phyloP scores from a whole-genome alignment of 2,797 vertebrate genomes.

The Antennarius maculatus region DNA sequence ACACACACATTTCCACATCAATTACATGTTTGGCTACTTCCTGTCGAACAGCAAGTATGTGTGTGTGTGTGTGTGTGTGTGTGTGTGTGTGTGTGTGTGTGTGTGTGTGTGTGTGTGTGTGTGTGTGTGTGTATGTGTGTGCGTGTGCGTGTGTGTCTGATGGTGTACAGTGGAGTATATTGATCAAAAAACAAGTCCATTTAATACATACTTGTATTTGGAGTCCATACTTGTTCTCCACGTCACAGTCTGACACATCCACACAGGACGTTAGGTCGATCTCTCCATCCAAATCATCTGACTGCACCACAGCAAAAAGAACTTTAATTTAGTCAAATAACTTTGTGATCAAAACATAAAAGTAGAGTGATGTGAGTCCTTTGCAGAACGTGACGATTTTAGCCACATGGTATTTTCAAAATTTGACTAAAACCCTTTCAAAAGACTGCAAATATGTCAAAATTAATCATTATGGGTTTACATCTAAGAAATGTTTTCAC shows the following conservation, averaged over 20 bases:
- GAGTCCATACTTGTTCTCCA: conserved; percentile 94
- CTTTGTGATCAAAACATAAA: background rate
- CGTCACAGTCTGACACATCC: conserved; percentile 86
- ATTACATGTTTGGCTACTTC: background rate
- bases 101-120: conserved; percentile 24
- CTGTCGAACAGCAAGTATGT: conserved; percentile 61
- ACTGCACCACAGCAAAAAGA: conserved; percentile 77
- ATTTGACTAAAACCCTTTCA: background rate
- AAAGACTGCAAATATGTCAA: background rate
- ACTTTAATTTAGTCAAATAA: conserved; percentile 1
- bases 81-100: too few species aligned
- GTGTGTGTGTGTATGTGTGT: background rate
- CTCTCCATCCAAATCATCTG: conserved; percentile 90
- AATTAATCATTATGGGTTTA: background rate
- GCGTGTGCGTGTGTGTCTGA: conserved; percentile 23
- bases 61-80: conserved; percentile 12
- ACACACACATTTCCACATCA: conserved; percentile 16
- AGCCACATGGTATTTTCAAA: background rate
- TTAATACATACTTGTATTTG: conserved; percentile 87
- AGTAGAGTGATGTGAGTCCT: background rate
- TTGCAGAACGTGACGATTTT: background rate
- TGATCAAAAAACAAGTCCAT: conserved; percentile 8
- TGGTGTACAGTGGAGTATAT: conserved; percentile 19
- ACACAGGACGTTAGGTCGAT: conserved; percentile 88
- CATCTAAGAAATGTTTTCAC: background rate